phyloP scores from a whole-genome alignment of 2,113 vertebrate genomes.

The Solea senegalensis region DNA sequence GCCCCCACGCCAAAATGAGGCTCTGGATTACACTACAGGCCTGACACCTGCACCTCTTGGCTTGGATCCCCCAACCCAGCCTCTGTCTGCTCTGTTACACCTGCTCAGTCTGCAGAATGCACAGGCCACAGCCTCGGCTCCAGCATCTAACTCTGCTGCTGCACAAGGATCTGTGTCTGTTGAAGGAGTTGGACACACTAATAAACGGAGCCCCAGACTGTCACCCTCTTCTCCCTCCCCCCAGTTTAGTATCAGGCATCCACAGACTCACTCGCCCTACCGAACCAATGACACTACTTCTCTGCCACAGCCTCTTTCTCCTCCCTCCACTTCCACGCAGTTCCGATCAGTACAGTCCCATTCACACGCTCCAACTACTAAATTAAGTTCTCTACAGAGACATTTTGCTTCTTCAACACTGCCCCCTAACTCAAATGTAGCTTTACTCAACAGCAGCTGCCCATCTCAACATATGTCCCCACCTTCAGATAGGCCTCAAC shows the following conservation, averaged over 20 bases:
- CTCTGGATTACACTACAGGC: conserved; percentile 73
- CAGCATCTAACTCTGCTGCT: conserved; percentile 45
- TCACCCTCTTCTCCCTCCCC: conserved; percentile 47
- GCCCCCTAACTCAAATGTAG: conserved; percentile 41
- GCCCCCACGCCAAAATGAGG: conserved; percentile 59
- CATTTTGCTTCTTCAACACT: conserved; percentile 39
- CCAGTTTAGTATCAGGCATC: conserved; percentile 45
- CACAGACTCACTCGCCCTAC: conserved; percentile 49
- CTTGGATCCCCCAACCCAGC: conserved; percentile 79
- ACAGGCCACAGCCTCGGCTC: conserved; percentile 54
- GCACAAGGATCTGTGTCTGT: conserved; percentile 43
- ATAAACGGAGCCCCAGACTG: conserved; percentile 55
- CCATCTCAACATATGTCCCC: conserved; percentile 18
- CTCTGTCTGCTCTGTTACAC: conserved; percentile 80
- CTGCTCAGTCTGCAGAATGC: conserved; percentile 79
- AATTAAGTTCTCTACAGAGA: conserved; percentile 54
- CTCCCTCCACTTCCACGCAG: conserved; percentile 43
- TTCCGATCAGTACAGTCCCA: conserved; percentile 54
- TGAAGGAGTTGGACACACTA: conserved; percentile 61
- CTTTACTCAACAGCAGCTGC: conserved; percentile 53
- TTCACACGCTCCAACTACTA: conserved; percentile 24
- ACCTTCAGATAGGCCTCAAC: conserved; percentile 36
- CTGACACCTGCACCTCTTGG: conserved; percentile 43
- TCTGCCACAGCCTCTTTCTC: conserved; percentile 44
- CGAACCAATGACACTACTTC: conserved; percentile 63